A percentile compares a stretch with the other conserved stretches of the same genome.
These are phyloP conservation scores for Columbina picui DNA, from an alignment of 2,113 vertebrate species.

Conservation along the genomic window DNA sequence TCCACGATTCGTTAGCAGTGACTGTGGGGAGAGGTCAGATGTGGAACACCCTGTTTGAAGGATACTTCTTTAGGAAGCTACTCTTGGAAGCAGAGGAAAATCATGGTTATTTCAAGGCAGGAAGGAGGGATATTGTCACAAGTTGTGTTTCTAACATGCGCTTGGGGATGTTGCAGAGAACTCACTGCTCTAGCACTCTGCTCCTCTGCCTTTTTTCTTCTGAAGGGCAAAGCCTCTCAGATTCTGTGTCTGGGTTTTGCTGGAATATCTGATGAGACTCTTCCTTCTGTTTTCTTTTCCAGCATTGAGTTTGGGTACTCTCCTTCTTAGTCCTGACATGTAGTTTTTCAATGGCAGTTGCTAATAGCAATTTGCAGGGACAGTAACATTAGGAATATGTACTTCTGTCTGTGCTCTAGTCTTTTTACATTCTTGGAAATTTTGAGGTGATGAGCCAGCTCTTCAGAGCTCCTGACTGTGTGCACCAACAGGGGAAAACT, in stretches of 20 bases:
- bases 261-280: neutral
- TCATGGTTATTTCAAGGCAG: neutral
- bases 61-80: neutral
- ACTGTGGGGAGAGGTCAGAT: neutral
- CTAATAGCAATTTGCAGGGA: neutral
- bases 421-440: accelerated
- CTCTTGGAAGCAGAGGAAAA: neutral
- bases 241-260: neutral
- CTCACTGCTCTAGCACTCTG: neutral
- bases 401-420: neutral
- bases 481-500: neutral
- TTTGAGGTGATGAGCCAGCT: neutral
- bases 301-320: neutral
- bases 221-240: neutral
- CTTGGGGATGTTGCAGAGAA: neutral
- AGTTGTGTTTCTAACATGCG: neutral
- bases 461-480: neutral
- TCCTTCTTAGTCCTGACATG: neutral
- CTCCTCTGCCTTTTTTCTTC: neutral
- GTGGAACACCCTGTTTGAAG: neutral
- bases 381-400: neutral
- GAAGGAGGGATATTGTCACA: neutral
- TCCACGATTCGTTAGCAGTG: neutral
- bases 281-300: neutral
- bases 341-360: neutral